Conservation (phyloP, 1,140 invertebrate genomes). For the Latrodectus geometricus region DNA sequence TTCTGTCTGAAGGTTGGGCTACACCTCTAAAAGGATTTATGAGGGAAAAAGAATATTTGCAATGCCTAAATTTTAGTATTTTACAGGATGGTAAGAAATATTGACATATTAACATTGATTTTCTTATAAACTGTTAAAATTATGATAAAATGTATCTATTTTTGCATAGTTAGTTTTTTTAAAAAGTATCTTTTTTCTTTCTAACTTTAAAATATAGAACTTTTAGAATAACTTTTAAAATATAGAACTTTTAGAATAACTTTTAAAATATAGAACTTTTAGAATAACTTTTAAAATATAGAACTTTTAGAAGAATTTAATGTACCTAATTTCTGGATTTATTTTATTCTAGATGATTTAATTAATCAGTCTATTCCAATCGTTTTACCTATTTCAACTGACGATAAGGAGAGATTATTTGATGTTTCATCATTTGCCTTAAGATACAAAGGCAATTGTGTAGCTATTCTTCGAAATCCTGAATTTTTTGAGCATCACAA, state of each 20-base stretch:
- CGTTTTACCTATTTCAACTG: slow-evolving; percentile 83
- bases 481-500: slow-evolving; percentile 96
- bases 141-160: too few species aligned
- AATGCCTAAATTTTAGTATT: slow-evolving; percentile 93
- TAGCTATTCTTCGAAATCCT: slow-evolving; percentile 90
- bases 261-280: too few species aligned
- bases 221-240: too few species aligned
- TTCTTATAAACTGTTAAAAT: too few species aligned
- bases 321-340: not conserved
- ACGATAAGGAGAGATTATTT: slow-evolving; percentile 81
- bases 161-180: too few species aligned
- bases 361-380: slow-evolving; percentile 96
- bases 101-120: too few species aligned
- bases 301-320: too few species aligned
- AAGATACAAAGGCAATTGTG: slow-evolving; percentile 76
- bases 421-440: slow-evolving; percentile 68
- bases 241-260: too few species aligned
- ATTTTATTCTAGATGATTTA: slow-evolving; percentile 69
- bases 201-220: too few species aligned
- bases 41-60: slow-evolving; percentile 94
- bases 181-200: too few species aligned
- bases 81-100: slow-evolving; percentile 76
- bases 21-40: slow-evolving; percentile 95
- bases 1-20: slow-evolving; percentile 98
- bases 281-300: too few species aligned